Percentiles rank a stretch among this genome's conserved stretches.
Evolutionary conservation across 2,888 invertebrate species (phyloP).

Genomic region (Cosmia trapezina): DNA sequence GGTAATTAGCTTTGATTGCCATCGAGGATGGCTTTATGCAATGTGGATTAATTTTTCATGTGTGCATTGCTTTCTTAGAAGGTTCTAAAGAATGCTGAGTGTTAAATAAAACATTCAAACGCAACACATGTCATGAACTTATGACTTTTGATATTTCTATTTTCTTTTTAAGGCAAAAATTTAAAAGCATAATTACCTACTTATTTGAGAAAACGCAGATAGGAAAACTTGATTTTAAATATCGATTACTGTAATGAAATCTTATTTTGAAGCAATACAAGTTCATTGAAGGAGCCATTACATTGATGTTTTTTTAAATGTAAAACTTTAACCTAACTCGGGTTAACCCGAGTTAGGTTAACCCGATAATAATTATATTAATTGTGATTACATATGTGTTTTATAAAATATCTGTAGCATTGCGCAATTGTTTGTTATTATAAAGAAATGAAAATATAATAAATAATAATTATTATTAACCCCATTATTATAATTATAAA

Average conservation of each 20-base stretch:
- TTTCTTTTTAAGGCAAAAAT: background rate
- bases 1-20: conserved; percentile 83
- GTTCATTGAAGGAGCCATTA: background rate
- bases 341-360: too few species aligned
- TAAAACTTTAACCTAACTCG: background rate
- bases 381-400: too few species aligned
- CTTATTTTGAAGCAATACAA: background rate
- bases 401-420: too few species aligned
- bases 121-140: background rate
- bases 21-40: conserved; percentile 71
- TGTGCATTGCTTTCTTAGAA: too few species aligned
- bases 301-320: background rate
- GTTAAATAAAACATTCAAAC: background rate
- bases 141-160: background rate
- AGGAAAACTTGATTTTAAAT: background rate
- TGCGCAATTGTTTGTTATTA: too few species aligned
- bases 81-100: too few species aligned
- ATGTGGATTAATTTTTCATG: conserved; percentile 27
- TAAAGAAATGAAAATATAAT: too few species aligned
- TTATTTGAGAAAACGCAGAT: background rate
- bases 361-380: too few species aligned
- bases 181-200: background rate
- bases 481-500: too few species aligned
- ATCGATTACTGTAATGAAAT: background rate
- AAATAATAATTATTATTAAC: too few species aligned